Percentiles rank a stretch among this genome's conserved stretches.
Evolutionary conservation across 2,888 invertebrate species (phyloP).

Genomic region (Megastigmus dorsalis): DNA sequence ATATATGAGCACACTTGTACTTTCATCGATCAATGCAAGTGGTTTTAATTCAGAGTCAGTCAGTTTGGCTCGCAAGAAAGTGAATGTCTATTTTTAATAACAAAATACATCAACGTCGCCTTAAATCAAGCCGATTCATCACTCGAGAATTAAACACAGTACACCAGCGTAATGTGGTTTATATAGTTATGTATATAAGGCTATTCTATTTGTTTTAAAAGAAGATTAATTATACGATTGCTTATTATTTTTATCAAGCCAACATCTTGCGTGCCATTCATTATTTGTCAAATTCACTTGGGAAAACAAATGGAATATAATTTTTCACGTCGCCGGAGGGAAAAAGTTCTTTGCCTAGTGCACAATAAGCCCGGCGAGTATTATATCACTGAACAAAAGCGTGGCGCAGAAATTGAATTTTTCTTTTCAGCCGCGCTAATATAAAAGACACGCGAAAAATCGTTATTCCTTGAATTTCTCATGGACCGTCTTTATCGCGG

Average conservation of each 20-base stretch:
- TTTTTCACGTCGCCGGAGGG: slow-evolving; percentile 31
- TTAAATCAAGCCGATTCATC: too few relatives aligned
- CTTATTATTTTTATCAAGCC: slow-evolving; percentile 24
- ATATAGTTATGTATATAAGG: too few relatives aligned
- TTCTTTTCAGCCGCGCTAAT: slow-evolving; percentile 26
- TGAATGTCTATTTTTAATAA: too few relatives aligned
- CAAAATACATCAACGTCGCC: too few relatives aligned
- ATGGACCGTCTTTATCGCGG: slow-evolving; percentile 2
- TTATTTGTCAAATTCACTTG: slow-evolving; percentile 44
- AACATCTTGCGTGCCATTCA: slow-evolving; percentile 29
- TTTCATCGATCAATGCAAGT: too few relatives aligned
- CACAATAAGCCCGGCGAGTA: slow-evolving; percentile 24
- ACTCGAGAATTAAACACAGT: too few relatives aligned
- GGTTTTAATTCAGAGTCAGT: too few relatives aligned
- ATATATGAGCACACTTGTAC: too few relatives aligned
- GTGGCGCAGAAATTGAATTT: slow-evolving; percentile 32
- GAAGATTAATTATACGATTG: slow-evolving; percentile 35
- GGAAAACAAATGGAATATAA: slow-evolving; percentile 35
- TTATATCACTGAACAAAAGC: slow-evolving; percentile 42
- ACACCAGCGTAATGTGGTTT: too few relatives aligned
- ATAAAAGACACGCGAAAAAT: slow-evolving; percentile 38
- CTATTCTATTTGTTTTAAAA: too few relatives aligned
- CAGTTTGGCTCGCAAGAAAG: too few relatives aligned
- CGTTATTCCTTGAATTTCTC: slow-evolving; percentile 14
- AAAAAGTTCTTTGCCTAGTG: slow-evolving; percentile 21